Evolutionary conservation across 2,113 vertebrate genomes (phyloP), one percentile per base, ranked within the genome.

Genomic region (Gracilinanus agilis): DNA sequence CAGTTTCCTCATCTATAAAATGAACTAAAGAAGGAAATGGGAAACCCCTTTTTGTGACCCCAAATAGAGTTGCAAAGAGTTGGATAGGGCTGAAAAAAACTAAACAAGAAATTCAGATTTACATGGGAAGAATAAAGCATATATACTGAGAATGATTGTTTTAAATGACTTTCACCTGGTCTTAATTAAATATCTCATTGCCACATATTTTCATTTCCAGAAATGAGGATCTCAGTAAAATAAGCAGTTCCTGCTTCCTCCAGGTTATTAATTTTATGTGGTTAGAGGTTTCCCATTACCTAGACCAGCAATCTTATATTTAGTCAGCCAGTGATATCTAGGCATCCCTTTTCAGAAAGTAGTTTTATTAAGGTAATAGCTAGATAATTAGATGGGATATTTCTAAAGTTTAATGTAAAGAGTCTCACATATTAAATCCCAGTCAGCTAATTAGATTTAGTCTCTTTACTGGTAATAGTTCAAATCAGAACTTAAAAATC

Each of bases 201-300:
- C 12, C 34, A 11, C 27, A 16, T 67, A 16, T 67, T 67, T 67
- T 67, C 61, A 67, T 16, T 67, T 34, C 29, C 0, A 67, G 11
- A 34, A 67, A 11, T 67, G 34, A 67, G 3, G 16, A 67, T 24
- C 54, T 93, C 53, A 95, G 24, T 90, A 93, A 94, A 96, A 97
- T 96, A 96, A 54, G 83, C 61, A 83, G 40, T 34, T 97, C 95
- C 90, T 89, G 19, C 1, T 93, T 96, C 54, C 12, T 95, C 93
- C 93, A 19, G 0, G 9, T 53, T 94, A 83, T 93, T 3, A 34
- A 55, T 89, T 12, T 67, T 40, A 90, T 34, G 24, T 0, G 53
- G 61, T 55, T 49, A n/a, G 54, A 75, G 24, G 61, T 12, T 90
- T 55, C 21, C 83, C 25, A 53, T 49, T 49, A 29, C 55, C 21